Conservation (phyloP, 2,888 invertebrate species). For the Ennomos erosarius region DNA sequence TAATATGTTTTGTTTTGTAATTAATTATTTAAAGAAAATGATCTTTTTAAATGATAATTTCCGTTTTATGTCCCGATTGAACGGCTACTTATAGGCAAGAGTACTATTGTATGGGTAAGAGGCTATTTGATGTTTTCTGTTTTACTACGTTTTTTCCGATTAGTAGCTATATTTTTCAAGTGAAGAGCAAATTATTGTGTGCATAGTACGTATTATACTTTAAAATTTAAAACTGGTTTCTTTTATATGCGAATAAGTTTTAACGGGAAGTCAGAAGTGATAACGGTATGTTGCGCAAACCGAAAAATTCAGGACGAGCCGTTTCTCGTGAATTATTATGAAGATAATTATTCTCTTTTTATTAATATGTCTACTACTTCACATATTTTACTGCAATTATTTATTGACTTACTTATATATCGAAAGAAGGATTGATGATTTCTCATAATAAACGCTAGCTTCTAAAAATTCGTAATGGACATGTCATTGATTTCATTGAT, state of each 20-base stretch:
- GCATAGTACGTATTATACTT: slow-evolving; percentile 7
- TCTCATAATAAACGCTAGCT: neutral
- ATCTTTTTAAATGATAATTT: too few species aligned
- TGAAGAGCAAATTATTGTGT: too few species aligned
- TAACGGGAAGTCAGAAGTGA: slow-evolving; percentile 44
- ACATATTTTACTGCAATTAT: slow-evolving; percentile 4
- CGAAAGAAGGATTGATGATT: slow-evolving; percentile 4
- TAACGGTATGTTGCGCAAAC: slow-evolving; percentile 44
- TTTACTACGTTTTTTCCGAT: too few species aligned
- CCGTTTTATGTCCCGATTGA: too few species aligned
- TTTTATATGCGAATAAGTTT: slow-evolving; percentile 3
- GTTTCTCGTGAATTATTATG: slow-evolving; percentile 26
- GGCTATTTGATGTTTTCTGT: too few species aligned
- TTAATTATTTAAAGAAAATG: too few species aligned
- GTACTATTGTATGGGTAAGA: too few species aligned
- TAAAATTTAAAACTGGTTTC: slow-evolving; percentile 3
- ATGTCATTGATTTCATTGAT: neutral
- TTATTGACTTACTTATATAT: neutral
- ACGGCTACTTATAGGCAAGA: too few species aligned
- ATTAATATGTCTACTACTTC: slow-evolving; percentile 13
- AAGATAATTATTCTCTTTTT: neutral
- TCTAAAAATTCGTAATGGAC: neutral
- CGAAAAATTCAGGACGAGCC: slow-evolving; percentile 43
- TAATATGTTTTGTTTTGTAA: too few species aligned
- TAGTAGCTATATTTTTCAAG: too few species aligned